These are phyloP conservation scores for Tethya wilhelma DNA, from an alignment of 37 sponge, comb jelly and placozoan species.

Conservation along the genomic window DNA sequence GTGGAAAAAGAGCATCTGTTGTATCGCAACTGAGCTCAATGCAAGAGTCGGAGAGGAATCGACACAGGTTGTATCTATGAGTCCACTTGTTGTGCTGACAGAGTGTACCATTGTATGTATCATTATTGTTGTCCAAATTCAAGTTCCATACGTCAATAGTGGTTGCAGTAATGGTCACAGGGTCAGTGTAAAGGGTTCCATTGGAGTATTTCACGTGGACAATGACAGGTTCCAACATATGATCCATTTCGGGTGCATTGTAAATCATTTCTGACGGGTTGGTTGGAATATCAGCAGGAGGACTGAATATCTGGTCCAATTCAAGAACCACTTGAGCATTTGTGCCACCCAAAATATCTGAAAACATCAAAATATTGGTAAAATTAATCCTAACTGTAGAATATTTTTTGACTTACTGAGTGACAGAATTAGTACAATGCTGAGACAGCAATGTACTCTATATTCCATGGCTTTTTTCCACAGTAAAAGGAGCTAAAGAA, in stretches of 20 bases:
- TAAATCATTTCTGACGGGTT: slow-evolving; percentile 45
- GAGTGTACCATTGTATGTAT: slow-evolving; percentile 23
- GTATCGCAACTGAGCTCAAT: slow-evolving; percentile 22
- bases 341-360: too few relatives aligned
- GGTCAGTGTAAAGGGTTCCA: slow-evolving; percentile 20
- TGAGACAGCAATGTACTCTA: too few relatives aligned
- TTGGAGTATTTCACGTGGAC: slow-evolving; percentile 32
- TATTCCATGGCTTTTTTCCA: too few relatives aligned
- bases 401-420: too few relatives aligned
- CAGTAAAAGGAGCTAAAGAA: too few relatives aligned
- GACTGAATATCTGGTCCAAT: slow-evolving; percentile 42
- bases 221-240: slow-evolving; percentile 25
- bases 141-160: slow-evolving; percentile 20
- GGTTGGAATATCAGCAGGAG: slow-evolving; percentile 43
- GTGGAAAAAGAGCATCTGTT: slow-evolving; percentile 22
- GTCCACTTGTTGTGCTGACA: slow-evolving; percentile 24
- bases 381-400: too few relatives aligned
- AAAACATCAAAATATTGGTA: too few relatives aligned
- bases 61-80: slow-evolving; percentile 13
- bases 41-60: slow-evolving; percentile 6
- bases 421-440: too few relatives aligned
- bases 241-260: slow-evolving; percentile 51
- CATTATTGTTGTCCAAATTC: background rate
- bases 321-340: too few relatives aligned
- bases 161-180: slow-evolving; percentile 45